A percentile compares a stretch with the other conserved stretches of the same genome.
Evolutionary conservation across 1,140 invertebrate species (phyloP).

Genomic region (Lepidurus couesii): DNA sequence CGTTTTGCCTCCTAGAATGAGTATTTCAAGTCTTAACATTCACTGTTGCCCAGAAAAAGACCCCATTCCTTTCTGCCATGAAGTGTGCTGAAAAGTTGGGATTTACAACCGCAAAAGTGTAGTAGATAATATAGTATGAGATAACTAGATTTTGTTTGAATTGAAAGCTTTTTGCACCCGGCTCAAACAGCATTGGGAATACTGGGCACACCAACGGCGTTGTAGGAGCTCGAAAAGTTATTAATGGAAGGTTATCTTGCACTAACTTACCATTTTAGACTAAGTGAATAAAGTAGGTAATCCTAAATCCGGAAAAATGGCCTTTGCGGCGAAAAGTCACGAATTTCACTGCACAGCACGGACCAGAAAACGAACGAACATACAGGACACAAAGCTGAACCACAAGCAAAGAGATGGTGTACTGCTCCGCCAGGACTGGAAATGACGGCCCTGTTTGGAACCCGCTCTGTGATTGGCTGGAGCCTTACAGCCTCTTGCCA

Average conservation of each 20-base stretch:
- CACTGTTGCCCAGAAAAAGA: too few relatives aligned
- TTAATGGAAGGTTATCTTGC: background rate
- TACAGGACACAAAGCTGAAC: constrained; percentile 5
- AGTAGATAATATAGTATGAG: too few relatives aligned
- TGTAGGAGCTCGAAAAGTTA: too few relatives aligned
- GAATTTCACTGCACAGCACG: constrained; percentile 12
- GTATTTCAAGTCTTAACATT: too few relatives aligned
- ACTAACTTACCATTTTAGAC: background rate
- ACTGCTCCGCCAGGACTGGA: background rate
- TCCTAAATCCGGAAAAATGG: background rate
- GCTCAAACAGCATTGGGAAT: too few relatives aligned
- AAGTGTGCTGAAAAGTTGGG: too few relatives aligned
- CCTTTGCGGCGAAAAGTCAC: constrained; percentile 17
- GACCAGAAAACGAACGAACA: background rate
- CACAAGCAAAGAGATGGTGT: background rate
- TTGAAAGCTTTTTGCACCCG: too few relatives aligned
- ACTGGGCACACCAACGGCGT: too few relatives aligned
- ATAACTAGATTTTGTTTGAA: too few relatives aligned
- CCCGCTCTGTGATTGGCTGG: background rate
- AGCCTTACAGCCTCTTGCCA: constrained; percentile 1
- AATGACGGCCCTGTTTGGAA: background rate
- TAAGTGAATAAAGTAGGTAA: background rate
- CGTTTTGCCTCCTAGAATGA: too few relatives aligned
- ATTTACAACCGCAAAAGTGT: too few relatives aligned
- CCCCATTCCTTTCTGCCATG: too few relatives aligned